Base-by-base conservation (phyloP, 2,888 invertebrate genomes). In the Autographa pulchrina region DNA sequence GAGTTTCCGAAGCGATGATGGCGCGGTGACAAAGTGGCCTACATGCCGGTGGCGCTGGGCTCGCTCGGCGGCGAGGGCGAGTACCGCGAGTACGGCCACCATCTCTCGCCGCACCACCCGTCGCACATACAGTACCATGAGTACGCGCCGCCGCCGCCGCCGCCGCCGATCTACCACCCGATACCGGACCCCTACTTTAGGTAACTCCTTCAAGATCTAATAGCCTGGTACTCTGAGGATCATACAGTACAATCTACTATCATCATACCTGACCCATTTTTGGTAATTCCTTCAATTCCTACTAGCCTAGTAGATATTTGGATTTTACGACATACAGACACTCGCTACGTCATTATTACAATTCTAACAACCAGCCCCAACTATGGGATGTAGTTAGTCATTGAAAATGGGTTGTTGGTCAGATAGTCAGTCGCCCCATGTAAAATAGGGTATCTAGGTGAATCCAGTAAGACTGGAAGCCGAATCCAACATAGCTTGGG, bases 11-110 rank as follows among this genome's bases (percentile, higher is more conserved):
- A 77, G 83, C 86, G 80, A 86, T 93, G 80, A 86, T 94, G 96
- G 92, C 93, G 92, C 96, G 96, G 96, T 96, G 96, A 96, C 96
- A 96, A 96, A 88, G 96, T 96, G 96, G 96, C 96, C 93, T 96
- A 96, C 96, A 96, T 96, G 96, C 96, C 95, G 84, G 96, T 96
- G 93, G 96, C 96, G 95, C 96, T 96, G 96, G 96, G 96, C 96
- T 96, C 96, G 96, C 95, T 96, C 94, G 96, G 96, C 96, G 96
- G 96, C 96, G 96, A 96, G 96, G 96, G 96, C 96, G 96, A 96
- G 96, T 96, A 94, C 96, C 96, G 92, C 80, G 93, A 92, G 89
- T 95, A 92, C 91, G 87, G 87, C 88, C 93, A 93, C 88, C 93
- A 92, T 91, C 92, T 95, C 93, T 94, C 94, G 93, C 94, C 93